A percentile compares a stretch with the other conserved stretches of the same genome.
These are phyloP conservation scores for Lucinisca nassula DNA, from an alignment of 2,888 invertebrate species.

Conservation along the genomic window DNA sequence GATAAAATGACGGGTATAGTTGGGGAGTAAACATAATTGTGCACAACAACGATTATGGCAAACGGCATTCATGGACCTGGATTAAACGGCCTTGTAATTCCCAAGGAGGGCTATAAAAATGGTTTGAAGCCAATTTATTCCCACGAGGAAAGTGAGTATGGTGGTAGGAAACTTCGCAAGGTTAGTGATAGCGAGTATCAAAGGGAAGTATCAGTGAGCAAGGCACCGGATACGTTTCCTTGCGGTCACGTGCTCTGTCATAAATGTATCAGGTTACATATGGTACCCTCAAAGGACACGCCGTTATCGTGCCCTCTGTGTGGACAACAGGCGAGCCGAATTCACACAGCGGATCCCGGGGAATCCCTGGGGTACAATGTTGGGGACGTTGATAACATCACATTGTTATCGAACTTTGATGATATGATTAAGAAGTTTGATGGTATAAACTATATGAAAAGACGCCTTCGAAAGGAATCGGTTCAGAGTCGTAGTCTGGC, in stretches of 20 bases:
- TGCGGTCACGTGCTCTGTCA: slow-evolving; percentile 85
- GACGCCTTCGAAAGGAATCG: slow-evolving; percentile 79
- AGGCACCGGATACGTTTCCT: slow-evolving; percentile 84
- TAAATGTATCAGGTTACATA: slow-evolving; percentile 79
- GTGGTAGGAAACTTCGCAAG: slow-evolving; percentile 61
- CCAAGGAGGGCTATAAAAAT: slow-evolving; percentile 31
- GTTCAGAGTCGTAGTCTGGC: slow-evolving; percentile 82
- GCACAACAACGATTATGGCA: background rate
- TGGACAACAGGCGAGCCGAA: slow-evolving; percentile 55
- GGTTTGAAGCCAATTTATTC: slow-evolving; percentile 61
- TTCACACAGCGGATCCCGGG: slow-evolving; percentile 62
- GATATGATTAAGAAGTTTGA: slow-evolving; percentile 82
- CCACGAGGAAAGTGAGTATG: slow-evolving; percentile 34
- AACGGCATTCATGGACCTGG: background rate
- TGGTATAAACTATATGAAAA: slow-evolving; percentile 76
- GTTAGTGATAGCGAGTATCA: slow-evolving; percentile 77
- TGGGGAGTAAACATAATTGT: no score
- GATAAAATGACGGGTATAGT: no score
- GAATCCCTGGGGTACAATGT: slow-evolving; percentile 58
- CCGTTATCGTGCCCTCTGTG: slow-evolving; percentile 72
- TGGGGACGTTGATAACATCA: slow-evolving; percentile 72
- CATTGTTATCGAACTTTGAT: slow-evolving; percentile 83
- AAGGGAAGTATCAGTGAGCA: slow-evolving; percentile 78
- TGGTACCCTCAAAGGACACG: slow-evolving; percentile 64
- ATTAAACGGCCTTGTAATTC: background rate